Conservation (phyloP, 2,888 invertebrate species). For the Parapristionchus giblindavisi region DNA sequence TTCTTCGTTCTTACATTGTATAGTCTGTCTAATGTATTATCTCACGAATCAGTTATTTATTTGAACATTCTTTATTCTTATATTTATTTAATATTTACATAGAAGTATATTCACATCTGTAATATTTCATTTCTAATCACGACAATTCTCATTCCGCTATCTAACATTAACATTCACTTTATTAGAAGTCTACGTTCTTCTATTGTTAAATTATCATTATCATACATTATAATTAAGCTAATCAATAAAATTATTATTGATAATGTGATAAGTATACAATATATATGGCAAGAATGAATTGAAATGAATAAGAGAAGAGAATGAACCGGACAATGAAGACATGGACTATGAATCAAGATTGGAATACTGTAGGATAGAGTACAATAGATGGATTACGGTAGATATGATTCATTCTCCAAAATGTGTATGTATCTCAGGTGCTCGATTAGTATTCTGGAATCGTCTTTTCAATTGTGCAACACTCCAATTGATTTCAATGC, state of each 20-base stretch:
- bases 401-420: slow-evolving; percentile 37
- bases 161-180: too few species aligned
- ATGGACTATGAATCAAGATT: not conserved
- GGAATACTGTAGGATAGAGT: not conserved
- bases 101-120: too few species aligned
- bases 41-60: too few species aligned
- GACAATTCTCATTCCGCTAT: too few species aligned
- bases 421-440: slow-evolving; percentile 62
- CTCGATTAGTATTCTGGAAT: slow-evolving; percentile 59
- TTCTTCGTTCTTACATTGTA: too few species aligned
- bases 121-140: too few species aligned
- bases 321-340: slow-evolving; percentile 18
- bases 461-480: slow-evolving; percentile 60
- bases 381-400: not conserved
- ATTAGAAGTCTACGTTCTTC: too few species aligned
- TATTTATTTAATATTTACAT: too few species aligned
- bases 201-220: too few species aligned
- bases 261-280: not conserved
- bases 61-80: too few species aligned
- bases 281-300: slow-evolving; percentile 29
- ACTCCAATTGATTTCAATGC: slow-evolving; percentile 66
- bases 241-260: not conserved
- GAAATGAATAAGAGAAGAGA: not conserved
- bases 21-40: too few species aligned
- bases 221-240: too few species aligned